Percentiles rank a stretch among this genome's conserved stretches.
Evolutionary conservation across 2,888 invertebrate species (phyloP).

Genomic region (Kryphioiulus occultus): DNA sequence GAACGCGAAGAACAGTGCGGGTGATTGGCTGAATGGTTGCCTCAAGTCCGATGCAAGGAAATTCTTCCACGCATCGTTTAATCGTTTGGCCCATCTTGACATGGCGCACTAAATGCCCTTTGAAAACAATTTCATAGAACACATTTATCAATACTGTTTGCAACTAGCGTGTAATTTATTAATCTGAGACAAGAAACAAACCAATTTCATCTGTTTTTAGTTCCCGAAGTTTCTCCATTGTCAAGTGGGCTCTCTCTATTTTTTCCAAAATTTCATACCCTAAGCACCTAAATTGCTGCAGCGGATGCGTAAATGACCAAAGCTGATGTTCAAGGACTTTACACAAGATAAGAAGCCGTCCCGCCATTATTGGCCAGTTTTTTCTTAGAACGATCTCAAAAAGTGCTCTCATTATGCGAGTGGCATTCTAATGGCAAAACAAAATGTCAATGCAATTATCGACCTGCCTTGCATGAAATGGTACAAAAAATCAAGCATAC

Average conservation of each 20-base stretch:
- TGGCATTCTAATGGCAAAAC: slow-evolving; percentile 75
- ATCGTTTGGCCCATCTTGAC: slow-evolving; percentile 77
- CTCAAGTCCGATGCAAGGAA: slow-evolving; percentile 84
- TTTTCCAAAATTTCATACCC: slow-evolving; percentile 80
- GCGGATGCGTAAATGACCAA: slow-evolving; percentile 86
- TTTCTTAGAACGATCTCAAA: slow-evolving; percentile 92
- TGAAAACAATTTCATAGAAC: slow-evolving; percentile 49
- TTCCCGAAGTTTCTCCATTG: slow-evolving; percentile 80
- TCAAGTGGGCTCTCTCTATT: slow-evolving; percentile 78
- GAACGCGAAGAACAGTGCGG: slow-evolving; percentile 84
- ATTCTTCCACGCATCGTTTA: slow-evolving; percentile 82
- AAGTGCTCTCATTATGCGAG: slow-evolving; percentile 86
- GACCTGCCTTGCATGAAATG: too few species aligned
- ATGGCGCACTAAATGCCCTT: slow-evolving; percentile 77
- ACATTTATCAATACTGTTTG: neutral
- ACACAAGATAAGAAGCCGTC: slow-evolving; percentile 81
- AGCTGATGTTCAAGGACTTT: slow-evolving; percentile 92
- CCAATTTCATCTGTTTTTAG: slow-evolving; percentile 89
- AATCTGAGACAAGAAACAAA: slow-evolving; percentile 58
- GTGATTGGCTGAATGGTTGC: slow-evolving; percentile 94
- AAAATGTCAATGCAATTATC: neutral
- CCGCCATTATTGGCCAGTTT: slow-evolving; percentile 89
- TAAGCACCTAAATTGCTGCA: slow-evolving; percentile 79
- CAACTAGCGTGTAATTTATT: neutral
- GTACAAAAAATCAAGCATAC: neutral